Base-by-base conservation (phyloP, 2,888 invertebrate genomes). In the Synanthedon myopaeformis region DNA sequence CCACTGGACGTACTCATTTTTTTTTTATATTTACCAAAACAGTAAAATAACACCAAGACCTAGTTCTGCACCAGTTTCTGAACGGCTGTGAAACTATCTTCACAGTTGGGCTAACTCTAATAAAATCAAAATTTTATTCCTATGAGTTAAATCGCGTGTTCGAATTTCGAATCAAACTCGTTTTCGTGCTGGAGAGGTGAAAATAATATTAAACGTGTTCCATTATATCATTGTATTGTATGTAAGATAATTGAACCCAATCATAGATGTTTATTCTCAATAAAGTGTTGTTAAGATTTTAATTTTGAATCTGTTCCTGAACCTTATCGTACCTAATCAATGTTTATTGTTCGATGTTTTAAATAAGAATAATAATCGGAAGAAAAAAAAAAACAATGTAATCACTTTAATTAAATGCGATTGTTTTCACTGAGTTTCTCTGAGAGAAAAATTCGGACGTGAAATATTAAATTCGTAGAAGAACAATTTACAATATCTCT, bases 241-340 rank as follows among this genome's bases (percentile, higher is more conserved):
- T 53, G 28, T 54, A 51, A 50, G 13, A 52, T 49, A 42, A 28
- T 49, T 42, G 49, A 17, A 51, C 35, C 35, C 49, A 12, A 51
- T 53, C 28, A 48, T 53, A 41, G 42, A 48, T 49, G 23, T 53
- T 23, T 48, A 48, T 53, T 41, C 41, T 52, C 54, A 54, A 53
- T 48, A 17, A 58, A 67, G 23, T 69, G 65, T 75, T 74, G 66
- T 69, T 74, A 68, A 67, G 65, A 66, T 66, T 59, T 65, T 67
- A 61, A 49, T 49, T 52, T 53, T 56, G 59, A 58, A 57, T 61
- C 61, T 66, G 68, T 70, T 65, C 66, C 66, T 66, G 65, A 57
- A 65, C 55, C 62, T 57, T 55, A 54, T 64, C 62, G 61, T 65
- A 69, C 69, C 59, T 64, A 64, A 60, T 57, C 60, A 63, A 65